Base-by-base conservation (phyloP, 2,113 vertebrate species). In the Trematomus loennbergii region DNA sequence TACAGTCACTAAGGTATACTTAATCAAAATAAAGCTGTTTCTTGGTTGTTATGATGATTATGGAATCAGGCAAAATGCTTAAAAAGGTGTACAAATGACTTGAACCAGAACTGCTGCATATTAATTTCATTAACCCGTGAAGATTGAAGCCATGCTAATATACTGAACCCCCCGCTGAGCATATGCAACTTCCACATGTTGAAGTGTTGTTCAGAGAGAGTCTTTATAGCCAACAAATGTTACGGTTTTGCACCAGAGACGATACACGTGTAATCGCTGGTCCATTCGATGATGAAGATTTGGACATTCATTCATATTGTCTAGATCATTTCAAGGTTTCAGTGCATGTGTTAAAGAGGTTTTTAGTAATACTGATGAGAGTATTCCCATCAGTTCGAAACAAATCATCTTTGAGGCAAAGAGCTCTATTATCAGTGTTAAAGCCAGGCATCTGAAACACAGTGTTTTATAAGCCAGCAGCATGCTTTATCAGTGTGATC, bases 401-500 rank as follows among this genome's bases (percentile, higher is more conserved):
- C 6, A 71, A 52, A 73, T 72, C 36, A 1, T 5, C 68, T 80
- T 60, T 50, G 46, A 68, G 25, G n/a, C 33, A 29, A 69, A 55
- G 17, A 72, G 50, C 20, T 50, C 18, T 33, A 3, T 75, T 53
- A 58, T 65, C 60, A 15, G 16, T 16, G 45, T 50, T 58, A 53
- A 75, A 71, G 60, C 48, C 22, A 75, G 50, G 45, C 17, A 11
- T 61, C 69, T 79, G 45, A 78, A 87, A 80, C 40, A 53, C 45
- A 46, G 46, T 63, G 20, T 17, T 22, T 78, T 81, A 84, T 67
- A 63, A 81, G 75, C 12, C 66, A 78, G 36, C 53, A 62, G 61
- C 76, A 65, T 52, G 9, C 77, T 80, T 73, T 75, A 84, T 86
- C 62, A 89, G 20, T 77, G 61, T 58, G 62, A 89, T 79, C 82